A percentile compares a stretch with the other conserved stretches of the same genome.
phyloP scores from a whole-genome alignment of 2,888 invertebrate species.

The Mycalesis mineus region DNA sequence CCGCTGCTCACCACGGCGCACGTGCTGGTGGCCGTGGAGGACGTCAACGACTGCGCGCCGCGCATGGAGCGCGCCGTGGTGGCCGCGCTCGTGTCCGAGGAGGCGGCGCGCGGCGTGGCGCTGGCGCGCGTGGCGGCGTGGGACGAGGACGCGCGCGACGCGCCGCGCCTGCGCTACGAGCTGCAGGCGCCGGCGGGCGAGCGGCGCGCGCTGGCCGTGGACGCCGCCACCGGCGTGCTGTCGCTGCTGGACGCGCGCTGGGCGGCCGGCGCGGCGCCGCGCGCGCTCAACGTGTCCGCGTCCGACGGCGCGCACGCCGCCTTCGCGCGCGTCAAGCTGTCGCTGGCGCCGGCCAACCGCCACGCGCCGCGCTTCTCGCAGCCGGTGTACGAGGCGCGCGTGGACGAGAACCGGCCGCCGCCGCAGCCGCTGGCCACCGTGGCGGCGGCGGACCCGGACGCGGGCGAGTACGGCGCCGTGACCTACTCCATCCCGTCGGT shows the following conservation, averaged over 20 bases:
- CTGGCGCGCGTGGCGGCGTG: slow-evolving; percentile 92
- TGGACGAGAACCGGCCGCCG: slow-evolving; percentile 87
- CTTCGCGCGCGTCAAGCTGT: slow-evolving; percentile 89
- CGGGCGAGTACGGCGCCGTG: slow-evolving; percentile 85
- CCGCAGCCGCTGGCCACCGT: slow-evolving; percentile 87
- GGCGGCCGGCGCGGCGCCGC: slow-evolving; percentile 82
- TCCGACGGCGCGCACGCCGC: slow-evolving; percentile 97
- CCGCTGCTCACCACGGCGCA: slow-evolving; percentile 88
- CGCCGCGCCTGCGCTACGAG: slow-evolving; percentile 84
- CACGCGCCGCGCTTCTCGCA: slow-evolving; percentile 88
- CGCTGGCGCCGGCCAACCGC: slow-evolving; percentile 87
- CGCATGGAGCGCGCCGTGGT: slow-evolving; percentile 90
- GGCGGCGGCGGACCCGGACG: slow-evolving; percentile 89
- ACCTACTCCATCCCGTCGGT: slow-evolving; percentile 89
- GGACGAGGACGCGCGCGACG: slow-evolving; percentile 91
- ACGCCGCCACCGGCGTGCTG: slow-evolving; percentile 56
- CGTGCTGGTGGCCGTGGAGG: slow-evolving; percentile 88
- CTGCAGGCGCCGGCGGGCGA: slow-evolving; percentile 75
- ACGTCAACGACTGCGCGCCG: slow-evolving; percentile 95
- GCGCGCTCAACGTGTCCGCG: slow-evolving; percentile 91
- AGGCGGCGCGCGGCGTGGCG: slow-evolving; percentile 90
- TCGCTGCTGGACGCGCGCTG: slow-evolving; percentile 53
- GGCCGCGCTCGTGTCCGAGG: slow-evolving; percentile 86
- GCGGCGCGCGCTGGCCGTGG: slow-evolving; percentile 46
- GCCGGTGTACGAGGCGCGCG: slow-evolving; percentile 86